phyloP scores from a whole-genome alignment of 1,140 invertebrate genomes.

The Drosophila prosaltans region DNA sequence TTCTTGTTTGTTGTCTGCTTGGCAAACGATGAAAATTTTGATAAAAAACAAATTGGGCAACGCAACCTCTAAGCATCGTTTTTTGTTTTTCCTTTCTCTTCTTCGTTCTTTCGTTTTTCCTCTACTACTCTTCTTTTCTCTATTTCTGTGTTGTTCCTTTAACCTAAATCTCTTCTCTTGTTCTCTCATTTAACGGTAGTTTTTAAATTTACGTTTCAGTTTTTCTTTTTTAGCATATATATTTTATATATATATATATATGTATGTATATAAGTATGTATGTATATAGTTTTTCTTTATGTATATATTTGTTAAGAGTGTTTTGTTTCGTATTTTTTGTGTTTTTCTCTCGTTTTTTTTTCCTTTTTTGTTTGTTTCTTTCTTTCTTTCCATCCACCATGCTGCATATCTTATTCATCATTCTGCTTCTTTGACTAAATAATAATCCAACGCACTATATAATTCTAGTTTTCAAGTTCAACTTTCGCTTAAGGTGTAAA shows the following conservation, averaged over 20 bases:
- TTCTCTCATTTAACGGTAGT: conserved; percentile 65
- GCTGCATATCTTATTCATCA: conserved; percentile 48
- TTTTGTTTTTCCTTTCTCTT: conserved; percentile 54
- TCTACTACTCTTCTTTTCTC: conserved; percentile 20
- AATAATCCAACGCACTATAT: conserved; percentile 81
- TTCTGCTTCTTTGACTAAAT: conserved; percentile 73
- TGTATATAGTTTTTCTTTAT: conserved; percentile 46
- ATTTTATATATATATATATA: conserved; percentile 58
- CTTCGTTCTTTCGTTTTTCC: neutral
- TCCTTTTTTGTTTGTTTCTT: conserved; percentile 40
- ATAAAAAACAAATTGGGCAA: conserved; percentile 76
- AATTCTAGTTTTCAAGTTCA: conserved; percentile 81
- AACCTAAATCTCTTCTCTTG: conserved; percentile 33
- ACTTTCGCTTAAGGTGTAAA: conserved; percentile 81
- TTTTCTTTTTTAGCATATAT: conserved; percentile 64
- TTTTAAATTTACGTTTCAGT: conserved; percentile 74
- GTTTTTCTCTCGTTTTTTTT: conserved; percentile 37
- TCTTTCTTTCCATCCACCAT: conserved; percentile 44
- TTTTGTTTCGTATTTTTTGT: conserved; percentile 65
- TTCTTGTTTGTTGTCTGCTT: conserved; percentile 66
- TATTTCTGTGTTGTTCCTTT: conserved; percentile 47
- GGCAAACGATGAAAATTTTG: conserved; percentile 79
- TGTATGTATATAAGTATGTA: conserved; percentile 45
- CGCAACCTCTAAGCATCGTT: conserved; percentile 80
- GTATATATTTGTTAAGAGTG: conserved; percentile 72